Conservation (phyloP, 1,140 invertebrate species). For the Dreissena rostriformis region DNA sequence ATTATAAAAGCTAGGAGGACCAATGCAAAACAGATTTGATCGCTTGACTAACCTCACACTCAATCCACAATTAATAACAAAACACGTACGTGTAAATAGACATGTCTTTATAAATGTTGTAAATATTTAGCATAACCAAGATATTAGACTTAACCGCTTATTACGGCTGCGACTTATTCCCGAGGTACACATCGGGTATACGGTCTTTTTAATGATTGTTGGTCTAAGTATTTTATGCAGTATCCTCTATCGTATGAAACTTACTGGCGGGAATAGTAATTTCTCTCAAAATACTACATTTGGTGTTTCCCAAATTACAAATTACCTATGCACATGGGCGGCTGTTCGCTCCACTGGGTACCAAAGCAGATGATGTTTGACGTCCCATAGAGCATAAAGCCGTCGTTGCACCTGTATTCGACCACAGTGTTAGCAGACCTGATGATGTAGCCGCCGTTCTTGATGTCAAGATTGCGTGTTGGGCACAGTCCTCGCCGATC, state of each 20-base stretch:
- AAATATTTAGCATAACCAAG: background rate
- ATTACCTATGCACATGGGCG: constrained; percentile 24
- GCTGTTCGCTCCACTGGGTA: constrained; percentile 11
- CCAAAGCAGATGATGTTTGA: constrained; percentile 6
- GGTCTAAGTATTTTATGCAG: background rate
- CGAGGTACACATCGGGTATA: background rate
- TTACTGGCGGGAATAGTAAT: background rate
- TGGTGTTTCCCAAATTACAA: background rate
- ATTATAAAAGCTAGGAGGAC: too few species aligned
- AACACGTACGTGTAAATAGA: too few species aligned
- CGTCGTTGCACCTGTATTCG: constrained; percentile 14
- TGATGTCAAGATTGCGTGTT: background rate
- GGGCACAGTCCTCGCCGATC: constrained; percentile 11
- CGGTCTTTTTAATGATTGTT: too few species aligned
- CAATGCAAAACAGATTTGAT: too few species aligned
- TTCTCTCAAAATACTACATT: background rate
- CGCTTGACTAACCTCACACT: too few species aligned
- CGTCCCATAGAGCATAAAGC: constrained; percentile 13
- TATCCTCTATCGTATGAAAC: background rate
- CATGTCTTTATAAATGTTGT: too few species aligned
- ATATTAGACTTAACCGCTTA: background rate
- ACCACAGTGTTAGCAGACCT: constrained; percentile 13
- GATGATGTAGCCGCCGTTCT: constrained; percentile 35
- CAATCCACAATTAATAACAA: too few species aligned
- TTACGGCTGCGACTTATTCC: background rate